Evolutionary conservation across 2,113 vertebrate species (phyloP), one percentile per base, ranked within the genome.

Genomic region (Lontra canadensis): DNA sequence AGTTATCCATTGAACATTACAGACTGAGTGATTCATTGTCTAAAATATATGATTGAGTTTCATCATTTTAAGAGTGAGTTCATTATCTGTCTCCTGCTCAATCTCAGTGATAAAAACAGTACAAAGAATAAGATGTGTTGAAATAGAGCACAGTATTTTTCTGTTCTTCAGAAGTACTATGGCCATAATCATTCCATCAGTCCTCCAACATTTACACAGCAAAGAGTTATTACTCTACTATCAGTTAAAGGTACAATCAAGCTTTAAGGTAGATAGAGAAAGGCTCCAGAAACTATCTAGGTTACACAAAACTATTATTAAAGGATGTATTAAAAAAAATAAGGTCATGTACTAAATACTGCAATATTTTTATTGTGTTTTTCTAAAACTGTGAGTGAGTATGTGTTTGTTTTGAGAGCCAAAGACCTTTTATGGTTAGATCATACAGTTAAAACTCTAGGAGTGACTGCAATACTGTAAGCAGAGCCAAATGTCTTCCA

Each of bases 31-130:
- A 94, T 88, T 80, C 71, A 82, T 82, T 90, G 79, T 92, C 84
- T 96, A 94, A 96, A 97, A 81, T 73, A 95, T 26, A 78, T 84
- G 69, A 95, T 44, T 79, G 69, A 95, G 63, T 55, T 94, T 95
- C 88, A 95, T 88, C 74, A 96, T 87, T 93, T 92, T 93, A 59
- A 94, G 71, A 55, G 52, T 84, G 63, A 94, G 69, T 94, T 98
- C 79, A 92, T 97, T 97, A 94, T 97, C 71, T 86, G 42, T 25
- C 34, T 47, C 29, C 69, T 61, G 20, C 36, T 95, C 49, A 76
- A 44, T 65, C 78, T 88, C 71, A 84, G 55, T 88, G 92, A 89
- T 96, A 97, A 97, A 98, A 97, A 96, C 90, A 96, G 95, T 71
- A 44, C n/a, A 81, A 81, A 90, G 74, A 87, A 79, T 59, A 95